Conservation (phyloP, 1,140 invertebrate genomes). For the Gyrodactylus bullatarudis region DNA sequence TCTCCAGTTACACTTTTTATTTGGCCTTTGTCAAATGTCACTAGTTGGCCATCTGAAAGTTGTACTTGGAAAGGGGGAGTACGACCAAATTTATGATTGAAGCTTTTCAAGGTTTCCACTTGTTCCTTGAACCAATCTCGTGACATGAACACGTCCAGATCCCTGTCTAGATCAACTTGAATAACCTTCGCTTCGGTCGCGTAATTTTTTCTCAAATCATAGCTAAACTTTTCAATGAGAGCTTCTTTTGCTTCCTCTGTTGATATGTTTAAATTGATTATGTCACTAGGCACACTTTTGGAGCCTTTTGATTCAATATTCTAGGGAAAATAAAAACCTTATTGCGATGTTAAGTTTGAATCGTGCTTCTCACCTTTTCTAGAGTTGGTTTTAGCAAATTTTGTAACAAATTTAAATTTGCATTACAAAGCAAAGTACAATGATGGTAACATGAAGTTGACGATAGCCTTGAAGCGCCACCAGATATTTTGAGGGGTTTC, state of each 20-base stretch:
- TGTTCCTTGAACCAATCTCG: no score
- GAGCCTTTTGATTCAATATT: not conserved
- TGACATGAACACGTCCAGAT: no score
- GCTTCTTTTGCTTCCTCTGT: not conserved
- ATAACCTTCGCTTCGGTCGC: no score
- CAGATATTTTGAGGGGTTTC: constrained; percentile 32
- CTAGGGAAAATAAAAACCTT: not conserved
- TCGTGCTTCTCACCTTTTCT: not conserved
- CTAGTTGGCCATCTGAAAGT: no score
- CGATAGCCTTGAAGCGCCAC: constrained; percentile 56
- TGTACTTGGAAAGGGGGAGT: no score
- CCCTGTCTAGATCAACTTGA: no score
- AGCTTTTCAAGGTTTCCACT: no score
- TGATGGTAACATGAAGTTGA: constrained; percentile 56
- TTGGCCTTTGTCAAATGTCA: no score
- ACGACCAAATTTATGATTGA: no score
- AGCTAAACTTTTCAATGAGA: no score
- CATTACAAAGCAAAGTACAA: constrained; percentile 52
- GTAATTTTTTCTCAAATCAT: no score
- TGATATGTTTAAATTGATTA: not conserved
- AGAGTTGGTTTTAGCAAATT: not conserved
- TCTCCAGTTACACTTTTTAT: no score
- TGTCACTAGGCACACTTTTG: not conserved
- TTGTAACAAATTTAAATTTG: constrained; percentile 33
- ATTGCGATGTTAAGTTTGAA: not conserved